phyloP scores from a whole-genome alignment of 2,888 invertebrate species.

The Yponomeuta cagnagella region DNA sequence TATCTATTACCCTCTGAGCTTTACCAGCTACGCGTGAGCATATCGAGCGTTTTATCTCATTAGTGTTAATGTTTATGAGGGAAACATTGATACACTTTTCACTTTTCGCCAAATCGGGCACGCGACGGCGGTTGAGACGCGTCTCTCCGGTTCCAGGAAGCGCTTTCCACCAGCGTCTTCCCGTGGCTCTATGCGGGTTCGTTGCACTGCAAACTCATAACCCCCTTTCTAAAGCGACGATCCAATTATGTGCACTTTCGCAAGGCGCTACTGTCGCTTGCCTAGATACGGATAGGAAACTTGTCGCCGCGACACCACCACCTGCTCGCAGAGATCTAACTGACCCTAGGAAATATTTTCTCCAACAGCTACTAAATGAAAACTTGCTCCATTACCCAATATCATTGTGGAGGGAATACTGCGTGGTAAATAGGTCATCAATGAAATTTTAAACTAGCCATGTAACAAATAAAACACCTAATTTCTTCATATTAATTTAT shows the following conservation, averaged over 20 bases:
- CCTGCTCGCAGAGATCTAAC: slow-evolving; percentile 4
- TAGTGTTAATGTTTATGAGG: neutral
- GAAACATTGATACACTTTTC: slow-evolving; percentile 37
- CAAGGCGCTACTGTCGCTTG: slow-evolving; percentile 74
- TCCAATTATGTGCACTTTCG: slow-evolving; percentile 77
- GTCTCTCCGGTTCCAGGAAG: slow-evolving; percentile 55
- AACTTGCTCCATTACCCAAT: too few species aligned
- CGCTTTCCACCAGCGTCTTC: slow-evolving; percentile 66
- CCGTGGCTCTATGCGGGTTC: slow-evolving; percentile 70
- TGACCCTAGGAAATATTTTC: neutral
- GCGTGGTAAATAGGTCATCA: too few species aligned
- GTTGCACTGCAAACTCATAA: slow-evolving; percentile 76
- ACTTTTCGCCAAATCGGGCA: slow-evolving; percentile 57
- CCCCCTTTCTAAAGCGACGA: slow-evolving; percentile 76
- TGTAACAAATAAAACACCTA: too few species aligned
- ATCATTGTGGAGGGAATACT: too few species aligned
- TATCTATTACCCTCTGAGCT: neutral
- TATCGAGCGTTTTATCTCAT: neutral
- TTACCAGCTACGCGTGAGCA: neutral
- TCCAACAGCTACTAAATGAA: neutral
- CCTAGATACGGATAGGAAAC: slow-evolving; percentile 75
- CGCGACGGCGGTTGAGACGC: slow-evolving; percentile 29
- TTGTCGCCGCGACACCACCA: slow-evolving; percentile 26
- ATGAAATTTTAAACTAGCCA: too few species aligned
- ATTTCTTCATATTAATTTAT: too few species aligned